Conservation (phyloP, 2,113 vertebrate species). For the Pterocles burchelli region DNA sequence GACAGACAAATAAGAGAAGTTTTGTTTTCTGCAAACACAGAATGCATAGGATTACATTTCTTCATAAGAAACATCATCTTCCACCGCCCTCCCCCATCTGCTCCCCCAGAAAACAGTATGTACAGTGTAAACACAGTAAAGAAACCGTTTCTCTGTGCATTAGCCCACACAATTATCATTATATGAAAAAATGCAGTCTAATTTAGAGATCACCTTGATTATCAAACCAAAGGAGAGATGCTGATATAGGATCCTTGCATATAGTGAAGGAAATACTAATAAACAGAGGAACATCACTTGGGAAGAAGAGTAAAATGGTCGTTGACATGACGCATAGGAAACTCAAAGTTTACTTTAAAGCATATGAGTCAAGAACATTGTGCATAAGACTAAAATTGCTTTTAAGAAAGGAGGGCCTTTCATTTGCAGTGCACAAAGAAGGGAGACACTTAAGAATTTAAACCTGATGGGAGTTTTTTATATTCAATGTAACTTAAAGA, state of each 20-base stretch:
- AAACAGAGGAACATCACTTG: background rate
- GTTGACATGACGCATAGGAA: background rate
- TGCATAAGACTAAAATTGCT: background rate
- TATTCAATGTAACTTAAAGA: background rate
- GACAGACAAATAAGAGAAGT: background rate
- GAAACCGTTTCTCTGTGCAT: background rate
- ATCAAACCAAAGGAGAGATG: background rate
- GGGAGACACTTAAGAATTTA: background rate
- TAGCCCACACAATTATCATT: background rate
- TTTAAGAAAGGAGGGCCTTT: background rate
- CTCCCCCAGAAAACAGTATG: background rate
- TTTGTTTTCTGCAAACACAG: background rate
- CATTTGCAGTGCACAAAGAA: background rate
- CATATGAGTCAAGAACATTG: background rate
- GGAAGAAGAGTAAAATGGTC: background rate
- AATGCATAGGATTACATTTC: background rate
- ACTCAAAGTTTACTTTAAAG: background rate
- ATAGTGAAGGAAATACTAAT: background rate
- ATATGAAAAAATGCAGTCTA: background rate
- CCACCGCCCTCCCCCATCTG: accelerated
- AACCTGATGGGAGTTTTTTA: background rate
- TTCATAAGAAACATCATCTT: background rate
- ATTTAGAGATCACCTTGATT: background rate
- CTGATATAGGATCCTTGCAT: background rate
- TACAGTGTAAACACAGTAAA: background rate